Evolutionary conservation across 2,888 invertebrate genomes (phyloP), one percentile per base, ranked within the genome.

Genomic region (Drosophila fungiperda): DNA sequence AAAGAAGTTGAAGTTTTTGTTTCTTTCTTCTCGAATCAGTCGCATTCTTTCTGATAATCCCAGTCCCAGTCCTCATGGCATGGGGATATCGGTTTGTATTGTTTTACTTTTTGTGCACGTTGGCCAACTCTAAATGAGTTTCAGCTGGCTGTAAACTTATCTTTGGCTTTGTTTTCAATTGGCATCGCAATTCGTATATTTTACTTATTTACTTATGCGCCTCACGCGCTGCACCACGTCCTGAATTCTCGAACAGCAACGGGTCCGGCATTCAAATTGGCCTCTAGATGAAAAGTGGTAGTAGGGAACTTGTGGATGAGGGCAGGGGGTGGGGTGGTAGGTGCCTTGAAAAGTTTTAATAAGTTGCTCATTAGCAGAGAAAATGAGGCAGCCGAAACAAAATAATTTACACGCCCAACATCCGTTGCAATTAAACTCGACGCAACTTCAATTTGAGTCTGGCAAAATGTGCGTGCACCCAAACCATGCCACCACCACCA

Each of bases 401-500:
- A 88, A 88, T 88, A 87, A 88, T 87, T 88, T 88, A 89, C 87
- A 88, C 80, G 83, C 80, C 78, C 75, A 79, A 81, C 87, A 87
- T 87, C 89, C 87, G 89, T 75, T 86, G 85, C 86, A 86, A 87
- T 86, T 86, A 86, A 86, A 82, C 87, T 80, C 66, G 77, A 64
- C 57, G 70, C 72, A 80, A 82, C 76, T 78, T 73, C 71, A 83
- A 75, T 78, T 71, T 74, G 60, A 65, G 67, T 68, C 68, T 61
- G 26, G 36, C 11, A 38, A 26, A 40, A 36, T 17, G 7, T 17
- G 26, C 23, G 38, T 50, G 50, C 29, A 42, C 6, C n/a, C 40
- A 26, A 15, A 20, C 23, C 29, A 23, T 11, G 26, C 26, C 26
- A 26, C 26, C 23, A 23, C 23, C 23, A 35, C 17, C n/a, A 1